These are phyloP conservation scores for Pomacea canaliculata DNA, from an alignment of 2,888 invertebrate genomes.

Conservation along the genomic window DNA sequence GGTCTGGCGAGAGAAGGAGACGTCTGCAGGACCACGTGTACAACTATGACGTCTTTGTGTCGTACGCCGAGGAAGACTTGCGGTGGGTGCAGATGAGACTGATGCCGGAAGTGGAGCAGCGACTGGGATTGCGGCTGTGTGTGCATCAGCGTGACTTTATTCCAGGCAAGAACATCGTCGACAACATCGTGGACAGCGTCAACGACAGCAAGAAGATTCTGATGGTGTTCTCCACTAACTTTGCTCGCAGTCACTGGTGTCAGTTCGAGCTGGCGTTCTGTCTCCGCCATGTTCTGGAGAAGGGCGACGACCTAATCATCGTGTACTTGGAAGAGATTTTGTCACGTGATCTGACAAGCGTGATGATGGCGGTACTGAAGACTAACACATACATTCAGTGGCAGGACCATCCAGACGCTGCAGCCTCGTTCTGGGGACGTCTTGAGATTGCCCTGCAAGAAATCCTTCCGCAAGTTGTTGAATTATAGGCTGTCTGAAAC, in stretches of 20 bases:
- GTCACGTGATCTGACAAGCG: constrained; percentile 71
- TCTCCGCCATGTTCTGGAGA: no score
- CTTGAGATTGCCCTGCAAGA: constrained; percentile 1
- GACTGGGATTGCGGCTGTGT: background rate
- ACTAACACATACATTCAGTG: constrained; percentile 73
- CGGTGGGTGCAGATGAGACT: no score
- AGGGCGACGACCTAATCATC: constrained; percentile 71
- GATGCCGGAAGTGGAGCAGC: background rate
- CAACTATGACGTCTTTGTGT: background rate
- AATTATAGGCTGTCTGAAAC: background rate
- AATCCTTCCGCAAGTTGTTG: background rate
- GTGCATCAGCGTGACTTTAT: constrained; percentile 66
- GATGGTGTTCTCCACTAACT: constrained; percentile 76
- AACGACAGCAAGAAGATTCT: constrained; percentile 67
- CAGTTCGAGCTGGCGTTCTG: no score
- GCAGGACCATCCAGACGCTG: background rate
- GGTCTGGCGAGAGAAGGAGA: background rate
- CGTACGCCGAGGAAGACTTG: no score
- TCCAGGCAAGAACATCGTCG: constrained; percentile 76
- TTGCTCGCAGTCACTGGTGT: background rate
- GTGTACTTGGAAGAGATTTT: constrained; percentile 79
- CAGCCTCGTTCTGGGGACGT: constrained; percentile 7
- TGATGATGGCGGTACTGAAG: constrained; percentile 75
- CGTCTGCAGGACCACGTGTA: background rate
- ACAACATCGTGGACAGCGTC: constrained; percentile 76